A percentile compares a stretch with the other conserved stretches of the same genome.
These are phyloP conservation scores for Sorex araneus DNA, from an alignment of 2,113 vertebrate genomes.

Conservation along the genomic window DNA sequence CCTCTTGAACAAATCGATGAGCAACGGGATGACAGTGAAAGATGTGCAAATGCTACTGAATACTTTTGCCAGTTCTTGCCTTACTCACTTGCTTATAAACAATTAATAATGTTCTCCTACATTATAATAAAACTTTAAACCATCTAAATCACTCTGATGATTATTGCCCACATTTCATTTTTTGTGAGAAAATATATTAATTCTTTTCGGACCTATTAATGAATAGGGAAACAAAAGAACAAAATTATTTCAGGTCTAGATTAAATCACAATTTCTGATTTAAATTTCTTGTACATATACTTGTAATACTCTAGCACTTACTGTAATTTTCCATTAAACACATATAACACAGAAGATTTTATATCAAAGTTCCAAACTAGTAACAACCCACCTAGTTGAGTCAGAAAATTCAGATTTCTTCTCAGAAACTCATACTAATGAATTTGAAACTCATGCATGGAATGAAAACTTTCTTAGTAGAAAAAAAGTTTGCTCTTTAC, in stretches of 20 bases:
- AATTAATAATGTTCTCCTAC: background rate
- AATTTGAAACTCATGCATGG: too few relatives aligned
- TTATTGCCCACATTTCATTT: constrained; percentile 4
- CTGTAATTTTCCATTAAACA: background rate
- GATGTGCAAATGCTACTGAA: background rate
- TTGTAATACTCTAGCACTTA: too few relatives aligned
- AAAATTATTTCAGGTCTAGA: background rate
- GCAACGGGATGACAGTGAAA: too few relatives aligned
- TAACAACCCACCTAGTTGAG: too few relatives aligned
- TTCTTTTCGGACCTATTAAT: background rate
- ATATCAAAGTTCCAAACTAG: too few relatives aligned
- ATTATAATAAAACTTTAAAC: background rate
- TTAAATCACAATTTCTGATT: background rate
- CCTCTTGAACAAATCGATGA: too few relatives aligned
- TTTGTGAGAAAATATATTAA: background rate
- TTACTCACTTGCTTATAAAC: background rate
- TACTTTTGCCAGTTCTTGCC: background rate
- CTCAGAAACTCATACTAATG: too few relatives aligned
- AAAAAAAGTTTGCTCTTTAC: too few relatives aligned
- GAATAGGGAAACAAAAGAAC: background rate
- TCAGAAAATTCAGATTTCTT: too few relatives aligned
- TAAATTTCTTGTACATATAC: too few relatives aligned
- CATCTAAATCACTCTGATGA: background rate
- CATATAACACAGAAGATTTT: too few relatives aligned
- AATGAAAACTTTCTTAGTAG: too few relatives aligned